phyloP scores from a whole-genome alignment of 2,888 invertebrate species.

The Amphipoea lucens region DNA sequence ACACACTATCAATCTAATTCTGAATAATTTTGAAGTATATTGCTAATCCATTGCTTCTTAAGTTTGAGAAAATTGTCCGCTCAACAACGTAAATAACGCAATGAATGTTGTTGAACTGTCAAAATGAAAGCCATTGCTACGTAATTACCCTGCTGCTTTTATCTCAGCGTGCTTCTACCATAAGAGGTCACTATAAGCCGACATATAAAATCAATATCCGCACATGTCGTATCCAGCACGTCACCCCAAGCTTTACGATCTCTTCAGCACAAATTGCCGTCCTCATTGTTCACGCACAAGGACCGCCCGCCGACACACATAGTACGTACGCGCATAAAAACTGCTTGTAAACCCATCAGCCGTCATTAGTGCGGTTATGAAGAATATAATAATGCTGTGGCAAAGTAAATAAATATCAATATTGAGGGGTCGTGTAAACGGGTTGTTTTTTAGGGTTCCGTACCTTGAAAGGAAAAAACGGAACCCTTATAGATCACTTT shows the following conservation, averaged over 20 bases:
- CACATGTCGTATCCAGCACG: slow-evolving; percentile 51
- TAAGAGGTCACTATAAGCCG: slow-evolving; percentile 5
- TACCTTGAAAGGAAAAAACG: too few species aligned
- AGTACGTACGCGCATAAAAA: slow-evolving; percentile 59
- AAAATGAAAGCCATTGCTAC: too few species aligned
- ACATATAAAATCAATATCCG: slow-evolving; percentile 43
- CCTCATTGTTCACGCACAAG: slow-evolving; percentile 62
- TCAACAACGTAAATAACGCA: too few species aligned
- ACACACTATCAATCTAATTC: background rate
- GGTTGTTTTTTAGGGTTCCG: slow-evolving; percentile 48
- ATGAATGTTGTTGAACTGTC: too few species aligned
- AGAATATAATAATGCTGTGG: slow-evolving; percentile 69
- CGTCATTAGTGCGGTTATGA: slow-evolving; percentile 73
- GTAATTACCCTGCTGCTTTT: too few species aligned
- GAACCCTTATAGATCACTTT: too few species aligned
- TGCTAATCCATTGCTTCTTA: too few species aligned
- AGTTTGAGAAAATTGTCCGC: too few species aligned
- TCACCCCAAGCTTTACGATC: slow-evolving; percentile 35
- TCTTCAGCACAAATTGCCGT: slow-evolving; percentile 69
- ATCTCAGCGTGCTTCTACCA: slow-evolving; percentile 8
- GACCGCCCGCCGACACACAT: slow-evolving; percentile 71
- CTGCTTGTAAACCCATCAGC: slow-evolving; percentile 59
- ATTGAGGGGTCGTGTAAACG: slow-evolving; percentile 65
- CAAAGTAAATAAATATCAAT: slow-evolving; percentile 75
- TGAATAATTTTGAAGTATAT: too few species aligned